Evolutionary conservation across 2,888 invertebrate genomes (phyloP), one percentile per base, ranked within the genome.

Genomic region (Pseudolycoriella hygida): DNA sequence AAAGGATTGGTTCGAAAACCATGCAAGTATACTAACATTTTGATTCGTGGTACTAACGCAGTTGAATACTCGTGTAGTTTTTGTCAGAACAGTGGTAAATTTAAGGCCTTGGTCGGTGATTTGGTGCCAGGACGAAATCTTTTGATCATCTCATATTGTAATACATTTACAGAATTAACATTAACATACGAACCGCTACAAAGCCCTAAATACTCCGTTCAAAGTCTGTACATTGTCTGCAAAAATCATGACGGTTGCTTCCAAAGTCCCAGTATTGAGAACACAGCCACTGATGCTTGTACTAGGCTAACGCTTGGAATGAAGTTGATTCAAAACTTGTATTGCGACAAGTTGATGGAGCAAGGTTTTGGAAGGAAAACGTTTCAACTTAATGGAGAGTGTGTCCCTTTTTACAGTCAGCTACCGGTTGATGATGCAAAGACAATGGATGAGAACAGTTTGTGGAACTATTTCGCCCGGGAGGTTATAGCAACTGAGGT

Each of bases 391-490:
- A 82, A 84, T 59, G 70, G 73, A 51, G 72, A 76, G 53, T 89
- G 89, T 57, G 67, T 77, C 53, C 65, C 83, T 45, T 89, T 90
- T 64, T 69, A 70, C 52, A 83, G 86, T 57, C 71, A 71, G 49
- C 64, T 90, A 12, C 74, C 75, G 49, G 73, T 80, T 30, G 71
- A 76, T 45, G 71, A 77, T 56, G 86, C 84, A 1, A 72, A 78
- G 51, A 69, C 72, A 52, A 76, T 85, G 74, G 73, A 72, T 52
- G 82, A 86, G 57, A 72, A 80, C 42, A 80, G 85, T 51, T 63
- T 94, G 42, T 96, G 93, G 93, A 73, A 78, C 53, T 67, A 78
- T 58, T 76, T 90, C 60, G 93, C 85, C 2, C 72, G 82, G 51
- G 92, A 93, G 65, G 67, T 94, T 40, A 80, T 89, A 73, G 71